These are phyloP conservation scores for Coreius guichenoti DNA, from an alignment of 2,797 vertebrate genomes.

Conservation along the genomic window DNA sequence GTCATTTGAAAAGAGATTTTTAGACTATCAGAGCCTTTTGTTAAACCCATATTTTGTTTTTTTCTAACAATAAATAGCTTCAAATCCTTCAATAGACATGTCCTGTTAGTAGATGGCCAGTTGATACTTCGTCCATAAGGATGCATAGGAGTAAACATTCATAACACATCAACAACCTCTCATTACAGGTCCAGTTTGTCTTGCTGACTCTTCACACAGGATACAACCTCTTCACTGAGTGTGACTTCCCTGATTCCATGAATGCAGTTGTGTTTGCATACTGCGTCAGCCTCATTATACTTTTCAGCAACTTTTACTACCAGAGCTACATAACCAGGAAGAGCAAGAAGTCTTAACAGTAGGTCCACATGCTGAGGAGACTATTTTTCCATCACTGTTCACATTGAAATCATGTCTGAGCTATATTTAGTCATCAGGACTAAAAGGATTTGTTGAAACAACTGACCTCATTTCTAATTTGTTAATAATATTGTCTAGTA, in stretches of 20 bases:
- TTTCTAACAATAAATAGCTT: neutral
- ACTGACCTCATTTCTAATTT: neutral
- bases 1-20: neutral
- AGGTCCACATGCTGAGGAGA: neutral
- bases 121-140: neutral
- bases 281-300: slow-evolving; percentile 78
- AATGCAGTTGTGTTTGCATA: slow-evolving; percentile 75
- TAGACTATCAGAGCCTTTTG: too few species aligned
- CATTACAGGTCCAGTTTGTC: slow-evolving; percentile 79
- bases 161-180: neutral
- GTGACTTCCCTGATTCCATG: slow-evolving; percentile 77
- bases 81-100: neutral
- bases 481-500: neutral
- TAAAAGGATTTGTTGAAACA: neutral
- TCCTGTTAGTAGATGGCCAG: neutral
- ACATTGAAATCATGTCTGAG: neutral
- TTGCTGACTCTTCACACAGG: slow-evolving; percentile 77
- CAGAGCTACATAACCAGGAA: slow-evolving; percentile 72
- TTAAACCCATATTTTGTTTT: neutral
- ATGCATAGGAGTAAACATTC: neutral
- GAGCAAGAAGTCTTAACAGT: slow-evolving; percentile 70
- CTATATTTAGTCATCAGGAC: neutral
- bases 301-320: slow-evolving; percentile 82
- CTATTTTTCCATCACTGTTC: neutral
- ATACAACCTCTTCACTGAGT: slow-evolving; percentile 80